Base-by-base conservation (phyloP, 2,888 invertebrate species). In the Sepioteuthis lessoniana region DNA sequence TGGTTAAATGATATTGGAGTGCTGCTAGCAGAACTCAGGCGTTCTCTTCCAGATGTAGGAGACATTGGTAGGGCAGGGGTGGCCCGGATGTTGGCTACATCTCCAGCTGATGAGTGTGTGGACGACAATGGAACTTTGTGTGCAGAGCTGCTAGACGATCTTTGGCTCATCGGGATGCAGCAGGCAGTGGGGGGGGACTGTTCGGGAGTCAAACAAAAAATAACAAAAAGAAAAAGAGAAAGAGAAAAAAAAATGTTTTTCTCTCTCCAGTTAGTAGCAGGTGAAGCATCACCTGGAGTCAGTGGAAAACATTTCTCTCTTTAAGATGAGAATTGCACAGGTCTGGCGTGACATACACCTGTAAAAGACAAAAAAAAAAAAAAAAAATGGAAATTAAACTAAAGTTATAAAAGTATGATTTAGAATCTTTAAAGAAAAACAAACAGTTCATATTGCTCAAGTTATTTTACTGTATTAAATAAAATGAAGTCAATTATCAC, bases 51-150 rank as follows among this genome's bases (percentile, higher is more conserved):
- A 25, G 96, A 95, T 37, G 96, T 95, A 2, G 95, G 95, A 19
- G 96, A 95, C 55, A 95, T 94, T 25, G 95, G 95, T 19, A 95
- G 93, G 55, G 94, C 90, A n/a, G 95, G 93, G 31, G 95, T 95
- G 31, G 96, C 96, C n/a, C 96, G 94, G 31, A 96, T 95, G 94
- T 96, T 96, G 7, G 96, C 96, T 3, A 96, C 96, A 95, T 96
- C 96, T 37, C 96, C 96, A 94, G 95, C 95, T 38, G 95, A 94
- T n/a, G 38, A 93, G 35, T 35, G 60, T 60, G 93, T 55, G 35
- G 93, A 93, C 37, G 76, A 93, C 50, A 92, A 92, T 60, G 60
- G 60, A 42, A 93, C 60, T 38, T 60, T 90, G n/a, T 93, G 90
- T 42, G 93, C 93, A 55, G 60, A 50, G 55, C 93, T 55, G 31